Evolutionary conservation across 92 coral and sea anemone species (phyloP).

Genomic region (Zoanthus sociatus): DNA sequence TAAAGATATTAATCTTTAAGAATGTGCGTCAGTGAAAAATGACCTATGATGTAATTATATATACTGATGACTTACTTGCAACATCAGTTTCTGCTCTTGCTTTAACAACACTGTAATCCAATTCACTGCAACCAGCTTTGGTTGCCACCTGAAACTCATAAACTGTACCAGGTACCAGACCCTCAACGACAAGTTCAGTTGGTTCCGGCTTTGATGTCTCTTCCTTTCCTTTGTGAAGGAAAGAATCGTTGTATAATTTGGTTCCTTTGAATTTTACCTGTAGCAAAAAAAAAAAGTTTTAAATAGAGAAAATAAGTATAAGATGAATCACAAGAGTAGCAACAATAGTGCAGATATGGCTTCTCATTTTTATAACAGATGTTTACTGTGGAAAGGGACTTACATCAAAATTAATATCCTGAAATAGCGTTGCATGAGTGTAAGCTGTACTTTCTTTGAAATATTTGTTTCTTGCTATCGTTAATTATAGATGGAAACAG

Average conservation of each 20-base stretch:
- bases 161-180: slow-evolving; percentile 9
- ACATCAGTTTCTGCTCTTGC: slow-evolving; percentile 6
- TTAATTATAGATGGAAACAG: no score
- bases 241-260: slow-evolving; percentile 11
- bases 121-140: slow-evolving; percentile 23
- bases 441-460: no score
- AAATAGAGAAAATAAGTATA: background rate
- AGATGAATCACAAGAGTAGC: background rate
- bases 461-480: no score
- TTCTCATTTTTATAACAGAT: no score
- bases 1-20: background rate
- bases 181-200: background rate
- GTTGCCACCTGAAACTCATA: slow-evolving; percentile 29
- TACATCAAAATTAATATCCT: no score
- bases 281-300: background rate
- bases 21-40: background rate
- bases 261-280: slow-evolving; percentile 4
- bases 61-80: background rate
- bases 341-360: background rate
- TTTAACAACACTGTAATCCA: background rate
- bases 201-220: background rate
- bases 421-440: no score
- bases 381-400: no score
- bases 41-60: background rate
- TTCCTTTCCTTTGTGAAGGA: background rate